phyloP scores from a whole-genome alignment of 2,797 vertebrate species.

The Podarcis lilfordi region DNA sequence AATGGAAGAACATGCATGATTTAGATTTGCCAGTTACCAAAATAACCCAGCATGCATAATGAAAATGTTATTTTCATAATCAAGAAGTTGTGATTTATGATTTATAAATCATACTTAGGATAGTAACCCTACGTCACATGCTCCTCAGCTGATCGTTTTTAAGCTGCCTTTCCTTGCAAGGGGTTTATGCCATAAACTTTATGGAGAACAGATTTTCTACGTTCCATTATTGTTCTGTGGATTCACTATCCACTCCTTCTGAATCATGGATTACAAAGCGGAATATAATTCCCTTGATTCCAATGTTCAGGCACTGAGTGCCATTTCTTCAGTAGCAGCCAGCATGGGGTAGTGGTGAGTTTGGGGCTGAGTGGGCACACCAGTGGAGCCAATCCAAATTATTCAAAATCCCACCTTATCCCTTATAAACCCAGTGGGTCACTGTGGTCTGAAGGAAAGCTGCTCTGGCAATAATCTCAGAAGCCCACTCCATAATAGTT shows the following conservation, averaged over 20 bases:
- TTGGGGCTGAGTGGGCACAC: no score
- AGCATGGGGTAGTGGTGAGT: no score
- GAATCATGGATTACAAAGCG: neutral
- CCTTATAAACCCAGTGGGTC: no score
- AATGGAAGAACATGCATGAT: conserved; percentile 33
- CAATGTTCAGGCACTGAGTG: neutral
- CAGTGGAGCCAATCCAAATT: no score
- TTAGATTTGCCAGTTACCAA: neutral
- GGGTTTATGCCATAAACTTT: no score
- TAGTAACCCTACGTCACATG: conserved; percentile 10
- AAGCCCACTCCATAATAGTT: no score
- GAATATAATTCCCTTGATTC: neutral
- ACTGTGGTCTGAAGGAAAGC: no score
- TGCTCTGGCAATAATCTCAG: no score
- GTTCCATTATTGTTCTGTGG: neutral
- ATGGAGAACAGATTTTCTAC: no score
- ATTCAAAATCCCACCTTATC: no score
- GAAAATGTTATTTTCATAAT: conserved; percentile 32
- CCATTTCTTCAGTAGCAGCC: neutral
- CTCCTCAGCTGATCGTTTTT: neutral
- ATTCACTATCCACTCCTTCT: neutral
- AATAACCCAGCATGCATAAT: conserved; percentile 22
- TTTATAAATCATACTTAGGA: neutral
- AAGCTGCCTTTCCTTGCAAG: conserved; percentile 31
- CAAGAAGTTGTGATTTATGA: conserved; percentile 28